Evolutionary conservation across 2,113 vertebrate genomes (phyloP).

Genomic region (Panthera tigris): DNA sequence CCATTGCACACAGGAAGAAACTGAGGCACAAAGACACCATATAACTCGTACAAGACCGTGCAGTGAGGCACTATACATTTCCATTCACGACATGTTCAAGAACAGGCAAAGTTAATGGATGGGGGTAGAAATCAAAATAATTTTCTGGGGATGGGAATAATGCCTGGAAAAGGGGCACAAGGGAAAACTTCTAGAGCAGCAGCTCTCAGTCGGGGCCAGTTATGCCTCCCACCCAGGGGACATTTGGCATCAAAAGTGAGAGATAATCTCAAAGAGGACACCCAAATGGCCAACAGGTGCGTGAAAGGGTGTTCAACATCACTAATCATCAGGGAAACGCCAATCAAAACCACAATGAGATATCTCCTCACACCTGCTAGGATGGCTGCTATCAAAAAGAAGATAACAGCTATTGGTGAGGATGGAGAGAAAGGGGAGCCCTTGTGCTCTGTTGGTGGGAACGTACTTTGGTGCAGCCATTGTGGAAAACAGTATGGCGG

Average conservation of each 20-base stretch:
- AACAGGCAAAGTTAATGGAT: neutral
- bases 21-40: neutral
- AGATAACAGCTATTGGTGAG: neutral
- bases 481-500: neutral
- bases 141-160: neutral
- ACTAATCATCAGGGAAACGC: neutral
- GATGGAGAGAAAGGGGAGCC: neutral
- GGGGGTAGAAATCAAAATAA: neutral
- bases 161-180: neutral
- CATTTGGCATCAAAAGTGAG: neutral
- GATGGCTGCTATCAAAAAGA: neutral
- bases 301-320: neutral
- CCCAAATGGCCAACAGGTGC: neutral
- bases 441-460: neutral
- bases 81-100: neutral
- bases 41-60: neutral
- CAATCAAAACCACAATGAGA: neutral
- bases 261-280: neutral
- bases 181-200: neutral
- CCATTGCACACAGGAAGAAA: neutral
- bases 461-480: too few species aligned
- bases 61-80: accelerated
- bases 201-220: neutral
- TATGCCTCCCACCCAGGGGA: neutral
- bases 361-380: neutral